A percentile compares a stretch with the other conserved stretches of the same genome.
These are phyloP conservation scores for Peromyscus attwateri DNA, from an alignment of 2,797 vertebrate species.

Conservation along the genomic window DNA sequence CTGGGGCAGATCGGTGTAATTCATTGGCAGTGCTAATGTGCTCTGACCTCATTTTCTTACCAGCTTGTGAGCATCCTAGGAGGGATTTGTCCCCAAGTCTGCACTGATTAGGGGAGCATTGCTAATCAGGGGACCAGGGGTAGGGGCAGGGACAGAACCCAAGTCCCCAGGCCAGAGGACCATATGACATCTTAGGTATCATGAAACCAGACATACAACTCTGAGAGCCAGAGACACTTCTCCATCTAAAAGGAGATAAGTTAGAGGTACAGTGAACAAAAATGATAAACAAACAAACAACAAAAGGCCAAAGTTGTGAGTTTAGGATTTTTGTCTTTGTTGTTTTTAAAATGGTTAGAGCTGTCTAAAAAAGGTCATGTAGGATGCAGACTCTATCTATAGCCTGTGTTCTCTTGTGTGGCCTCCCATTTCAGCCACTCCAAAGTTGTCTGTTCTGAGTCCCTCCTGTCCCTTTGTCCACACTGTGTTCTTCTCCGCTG, in stretches of 20 bases:
- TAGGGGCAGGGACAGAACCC: background rate
- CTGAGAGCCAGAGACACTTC: background rate
- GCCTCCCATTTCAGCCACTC: too few species aligned
- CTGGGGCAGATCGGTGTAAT: background rate
- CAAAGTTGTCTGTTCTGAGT: fast-evolving
- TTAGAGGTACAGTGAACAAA: background rate
- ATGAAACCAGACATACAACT: background rate
- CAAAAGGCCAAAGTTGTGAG: background rate
- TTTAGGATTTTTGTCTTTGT: background rate
- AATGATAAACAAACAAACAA: background rate
- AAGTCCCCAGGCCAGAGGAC: background rate
- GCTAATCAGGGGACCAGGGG: constrained; percentile 19
- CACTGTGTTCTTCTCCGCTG: fast-evolving
- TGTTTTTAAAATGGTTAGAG: background rate
- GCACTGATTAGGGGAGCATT: constrained; percentile 38
- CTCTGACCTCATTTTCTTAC: constrained; percentile 18
- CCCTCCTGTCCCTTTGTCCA: background rate
- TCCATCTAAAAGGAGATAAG: background rate
- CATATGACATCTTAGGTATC: background rate
- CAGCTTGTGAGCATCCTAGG: background rate
- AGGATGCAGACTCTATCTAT: too few species aligned
- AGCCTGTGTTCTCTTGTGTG: background rate
- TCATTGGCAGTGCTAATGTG: background rate
- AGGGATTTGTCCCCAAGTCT: constrained; percentile 19
- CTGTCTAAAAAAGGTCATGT: too few species aligned